phyloP scores from a whole-genome alignment of 2,797 vertebrate genomes.

The Gallinago solitaria region DNA sequence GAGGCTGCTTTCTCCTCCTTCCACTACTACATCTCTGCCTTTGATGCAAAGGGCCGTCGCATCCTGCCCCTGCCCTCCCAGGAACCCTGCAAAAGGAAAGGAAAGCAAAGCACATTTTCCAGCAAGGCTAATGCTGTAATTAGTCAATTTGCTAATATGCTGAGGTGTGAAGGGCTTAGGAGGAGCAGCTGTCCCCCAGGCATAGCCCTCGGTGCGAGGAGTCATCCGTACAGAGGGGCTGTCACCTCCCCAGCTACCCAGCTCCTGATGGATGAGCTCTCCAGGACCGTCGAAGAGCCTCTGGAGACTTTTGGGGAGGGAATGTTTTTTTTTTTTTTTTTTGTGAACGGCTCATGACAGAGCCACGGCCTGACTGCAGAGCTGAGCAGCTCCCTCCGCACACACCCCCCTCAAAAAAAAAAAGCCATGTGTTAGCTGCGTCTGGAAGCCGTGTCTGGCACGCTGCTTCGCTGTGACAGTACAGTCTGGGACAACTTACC shows the following conservation, averaged over 20 bases:
- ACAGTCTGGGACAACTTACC: slow-evolving; percentile 25
- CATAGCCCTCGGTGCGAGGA: background rate
- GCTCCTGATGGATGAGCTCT: background rate
- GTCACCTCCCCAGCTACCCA: slow-evolving; percentile 12
- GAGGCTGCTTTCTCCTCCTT: background rate
- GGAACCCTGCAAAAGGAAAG: background rate
- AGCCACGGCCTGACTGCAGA: background rate
- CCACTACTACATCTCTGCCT: background rate
- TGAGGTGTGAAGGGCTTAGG: background rate
- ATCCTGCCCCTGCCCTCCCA: background rate
- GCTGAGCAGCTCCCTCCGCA: slow-evolving; percentile 4
- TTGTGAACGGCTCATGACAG: slow-evolving; percentile 20
- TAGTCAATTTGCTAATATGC: slow-evolving; percentile 8
- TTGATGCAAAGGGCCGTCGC: background rate
- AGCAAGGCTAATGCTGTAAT: background rate
- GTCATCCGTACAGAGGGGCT: background rate
- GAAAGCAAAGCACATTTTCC: background rate
- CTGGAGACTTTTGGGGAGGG: background rate
- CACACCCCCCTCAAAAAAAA: background rate
- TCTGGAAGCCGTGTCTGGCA: background rate
- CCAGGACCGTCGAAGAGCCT: background rate
- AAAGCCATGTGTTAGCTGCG: slow-evolving; percentile 21
- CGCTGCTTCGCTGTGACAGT: slow-evolving; percentile 6
- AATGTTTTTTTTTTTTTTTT: background rate
- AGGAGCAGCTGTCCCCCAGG: background rate